These are phyloP conservation scores for Gadopsis bispinosus DNA, from an alignment of 2,797 vertebrate genomes.

Conservation along the genomic window DNA sequence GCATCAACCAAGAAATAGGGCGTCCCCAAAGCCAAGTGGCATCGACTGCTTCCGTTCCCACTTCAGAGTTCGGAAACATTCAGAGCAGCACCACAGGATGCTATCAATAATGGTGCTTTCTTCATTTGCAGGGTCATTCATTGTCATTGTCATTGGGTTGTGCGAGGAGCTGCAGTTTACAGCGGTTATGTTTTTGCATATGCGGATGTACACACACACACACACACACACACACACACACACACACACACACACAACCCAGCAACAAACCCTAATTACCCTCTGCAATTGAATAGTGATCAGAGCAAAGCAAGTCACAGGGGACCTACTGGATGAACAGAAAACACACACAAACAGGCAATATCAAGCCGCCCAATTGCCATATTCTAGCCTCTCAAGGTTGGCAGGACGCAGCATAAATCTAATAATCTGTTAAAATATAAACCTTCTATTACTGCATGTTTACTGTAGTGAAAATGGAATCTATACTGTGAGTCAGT, in stretches of 20 bases:
- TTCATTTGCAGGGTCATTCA: constrained; percentile 4
- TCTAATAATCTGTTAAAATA: neutral
- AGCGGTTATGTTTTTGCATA: constrained; percentile 25
- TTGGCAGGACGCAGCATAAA: neutral
- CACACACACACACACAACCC: constrained; percentile 36
- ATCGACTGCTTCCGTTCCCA: constrained; percentile 42
- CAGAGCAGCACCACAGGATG: neutral
- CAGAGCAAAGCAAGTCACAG: constrained; percentile 37
- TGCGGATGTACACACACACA: neutral
- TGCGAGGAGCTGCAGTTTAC: constrained; percentile 16
- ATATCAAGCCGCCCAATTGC: neutral
- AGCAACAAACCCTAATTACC: constrained; percentile 69
- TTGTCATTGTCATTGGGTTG: no score
- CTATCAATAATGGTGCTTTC: neutral
- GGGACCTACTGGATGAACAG: constrained; percentile 11
- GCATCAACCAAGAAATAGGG: constrained; percentile 35
- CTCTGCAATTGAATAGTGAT: constrained; percentile 49
- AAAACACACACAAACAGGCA: neutral
- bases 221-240: neutral
- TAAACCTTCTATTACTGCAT: neutral
- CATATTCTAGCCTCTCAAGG: constrained; percentile 4
- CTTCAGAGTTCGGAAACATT: constrained; percentile 38
- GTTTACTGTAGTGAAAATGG: constrained; percentile 1
- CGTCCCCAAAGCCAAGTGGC: constrained; percentile 22
- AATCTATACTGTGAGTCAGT: neutral